These are phyloP conservation scores for Taeniopygia guttata DNA, from an alignment of 2,797 vertebrate species.

Conservation along the genomic window DNA sequence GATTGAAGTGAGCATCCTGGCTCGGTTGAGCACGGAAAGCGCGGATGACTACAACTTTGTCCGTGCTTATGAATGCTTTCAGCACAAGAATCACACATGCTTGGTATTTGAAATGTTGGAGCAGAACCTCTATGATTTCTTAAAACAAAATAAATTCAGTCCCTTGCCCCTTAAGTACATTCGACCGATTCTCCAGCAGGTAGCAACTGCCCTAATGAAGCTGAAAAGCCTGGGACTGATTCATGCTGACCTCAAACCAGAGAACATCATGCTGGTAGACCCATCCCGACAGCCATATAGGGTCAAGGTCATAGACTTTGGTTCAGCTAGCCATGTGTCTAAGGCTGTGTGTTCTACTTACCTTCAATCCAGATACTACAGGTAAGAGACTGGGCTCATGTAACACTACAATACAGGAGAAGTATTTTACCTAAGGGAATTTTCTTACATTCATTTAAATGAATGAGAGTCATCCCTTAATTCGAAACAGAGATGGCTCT, in stretches of 20 bases:
- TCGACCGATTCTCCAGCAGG: constrained; percentile 95
- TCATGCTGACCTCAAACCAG: constrained; percentile 97
- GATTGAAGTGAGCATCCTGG: constrained; percentile 98
- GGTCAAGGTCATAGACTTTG: constrained; percentile 99
- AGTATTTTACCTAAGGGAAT: neutral
- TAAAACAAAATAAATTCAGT: constrained; percentile 99
- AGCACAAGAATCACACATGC: constrained; percentile 99
- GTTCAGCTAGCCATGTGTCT: constrained; percentile 97
- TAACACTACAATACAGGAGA: neutral
- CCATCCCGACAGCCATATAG: constrained; percentile 95
- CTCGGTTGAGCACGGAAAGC: constrained; percentile 94
- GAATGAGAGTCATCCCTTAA: neutral
- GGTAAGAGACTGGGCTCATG: constrained; percentile 78
- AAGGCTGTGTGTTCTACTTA: constrained; percentile 99
- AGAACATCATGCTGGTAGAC: constrained; percentile 99
- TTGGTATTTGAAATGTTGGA: constrained; percentile 99
- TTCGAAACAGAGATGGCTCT: neutral
- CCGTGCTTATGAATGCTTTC: constrained; percentile 97
- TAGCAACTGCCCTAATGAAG: constrained; percentile 97
- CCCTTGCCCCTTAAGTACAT: constrained; percentile 97
- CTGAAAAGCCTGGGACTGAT: constrained; percentile 96
- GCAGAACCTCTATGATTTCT: constrained; percentile 98
- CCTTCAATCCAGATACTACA: constrained; percentile 98
- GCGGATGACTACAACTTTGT: constrained; percentile 99
- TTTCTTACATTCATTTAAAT: neutral